A percentile compares a stretch with the other conserved stretches of the same genome.
Evolutionary conservation across 2,797 vertebrate species (phyloP).

Genomic region (Sebastes alutus): DNA sequence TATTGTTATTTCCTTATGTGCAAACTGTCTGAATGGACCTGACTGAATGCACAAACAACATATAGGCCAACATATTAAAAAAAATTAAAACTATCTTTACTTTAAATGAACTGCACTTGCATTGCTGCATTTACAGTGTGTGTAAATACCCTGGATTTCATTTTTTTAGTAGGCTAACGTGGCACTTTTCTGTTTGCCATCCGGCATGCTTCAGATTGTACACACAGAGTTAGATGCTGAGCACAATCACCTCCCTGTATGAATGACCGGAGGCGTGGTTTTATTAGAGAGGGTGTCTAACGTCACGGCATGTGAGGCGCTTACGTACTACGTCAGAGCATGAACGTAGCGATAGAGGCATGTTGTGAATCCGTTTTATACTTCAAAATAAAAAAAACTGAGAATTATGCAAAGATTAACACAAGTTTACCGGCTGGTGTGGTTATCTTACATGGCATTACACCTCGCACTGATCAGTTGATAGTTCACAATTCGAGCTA

Average conservation of each 20-base stretch:
- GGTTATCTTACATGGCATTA: fast-evolving
- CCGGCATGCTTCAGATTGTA: not conserved
- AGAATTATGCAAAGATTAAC: fast-evolving
- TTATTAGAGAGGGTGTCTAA: not conserved
- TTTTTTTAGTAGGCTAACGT: conserved; percentile 43
- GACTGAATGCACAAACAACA: not conserved
- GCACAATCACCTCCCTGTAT: conserved; percentile 60
- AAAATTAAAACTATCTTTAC: not conserved
- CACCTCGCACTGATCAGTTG: fast-evolving
- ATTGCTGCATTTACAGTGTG: not conserved
- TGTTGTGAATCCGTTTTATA: not conserved
- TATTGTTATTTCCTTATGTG: not conserved
- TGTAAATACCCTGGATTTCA: not conserved
- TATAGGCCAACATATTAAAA: not conserved
- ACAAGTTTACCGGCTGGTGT: fast-evolving
- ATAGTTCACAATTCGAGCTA: fast-evolving
- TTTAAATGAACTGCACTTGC: not conserved
- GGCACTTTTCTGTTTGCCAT: conserved; percentile 44
- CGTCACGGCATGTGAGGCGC: conserved; percentile 41
- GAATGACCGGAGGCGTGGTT: conserved; percentile 34
- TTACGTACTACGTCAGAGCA: not conserved
- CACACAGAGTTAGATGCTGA: not conserved
- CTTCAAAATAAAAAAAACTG: conserved; percentile 40
- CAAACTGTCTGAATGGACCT: not conserved
- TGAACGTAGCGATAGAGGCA: fast-evolving